Conservation (phyloP, 2,113 vertebrate genomes). For the Boulengeromyrus knoepffleri region DNA sequence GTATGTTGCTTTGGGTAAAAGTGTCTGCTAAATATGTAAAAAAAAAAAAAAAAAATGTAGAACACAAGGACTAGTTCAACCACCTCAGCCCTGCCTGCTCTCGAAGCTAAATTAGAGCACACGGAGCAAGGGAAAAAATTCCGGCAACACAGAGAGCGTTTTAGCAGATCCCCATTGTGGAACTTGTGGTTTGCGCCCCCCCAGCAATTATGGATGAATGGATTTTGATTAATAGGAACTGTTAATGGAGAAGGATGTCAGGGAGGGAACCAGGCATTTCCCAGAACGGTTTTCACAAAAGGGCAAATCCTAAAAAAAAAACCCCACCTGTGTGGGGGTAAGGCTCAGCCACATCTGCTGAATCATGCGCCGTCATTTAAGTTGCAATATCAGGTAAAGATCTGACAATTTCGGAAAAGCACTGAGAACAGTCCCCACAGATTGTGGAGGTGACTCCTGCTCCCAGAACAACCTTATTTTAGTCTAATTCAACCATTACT, state of each 20-base stretch:
- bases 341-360: neutral
- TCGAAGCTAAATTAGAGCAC: neutral
- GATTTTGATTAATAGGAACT: neutral
- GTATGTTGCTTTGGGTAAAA: neutral
- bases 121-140: neutral
- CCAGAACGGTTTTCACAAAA: neutral
- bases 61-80: neutral
- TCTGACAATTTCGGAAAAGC: neutral
- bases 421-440: neutral
- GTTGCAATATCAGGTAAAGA: neutral
- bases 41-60: neutral
- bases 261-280: neutral
- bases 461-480: neutral
- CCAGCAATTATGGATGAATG: neutral
- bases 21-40: neutral
- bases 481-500: neutral
- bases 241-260: neutral
- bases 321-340: neutral
- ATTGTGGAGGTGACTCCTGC: neutral
- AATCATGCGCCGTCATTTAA: neutral
- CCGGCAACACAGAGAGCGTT: neutral
- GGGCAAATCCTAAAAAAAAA: neutral
- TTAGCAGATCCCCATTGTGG: neutral
- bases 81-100: neutral
- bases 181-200: neutral